phyloP scores from a whole-genome alignment of 2,888 invertebrate species.

The Dusona sp. region DNA sequence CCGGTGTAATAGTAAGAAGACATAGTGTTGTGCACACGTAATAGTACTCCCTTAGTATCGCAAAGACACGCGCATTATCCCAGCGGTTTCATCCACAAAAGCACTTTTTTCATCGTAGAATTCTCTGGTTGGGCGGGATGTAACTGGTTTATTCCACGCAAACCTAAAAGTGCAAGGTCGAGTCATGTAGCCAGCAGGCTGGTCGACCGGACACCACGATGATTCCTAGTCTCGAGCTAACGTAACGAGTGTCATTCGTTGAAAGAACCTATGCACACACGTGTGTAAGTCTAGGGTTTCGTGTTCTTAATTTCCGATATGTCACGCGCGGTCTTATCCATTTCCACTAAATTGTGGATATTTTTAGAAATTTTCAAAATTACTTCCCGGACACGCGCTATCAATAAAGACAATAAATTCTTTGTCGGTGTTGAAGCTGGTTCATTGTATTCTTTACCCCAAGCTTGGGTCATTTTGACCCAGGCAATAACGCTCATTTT shows the following conservation, averaged over 20 bases:
- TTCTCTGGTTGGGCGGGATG: conserved; percentile 28
- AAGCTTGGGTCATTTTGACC: background rate
- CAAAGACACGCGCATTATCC: conserved; percentile 21
- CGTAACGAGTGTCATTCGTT: conserved; percentile 23
- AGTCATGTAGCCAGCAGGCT: background rate
- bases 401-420: background rate
- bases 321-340: background rate
- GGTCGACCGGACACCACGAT: conserved; percentile 33
- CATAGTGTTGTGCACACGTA: background rate
- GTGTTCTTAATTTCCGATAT: background rate
- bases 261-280: background rate
- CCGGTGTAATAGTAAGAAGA: background rate
- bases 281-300: conserved; percentile 46
- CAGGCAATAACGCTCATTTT: too few species aligned
- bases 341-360: background rate
- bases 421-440: background rate
- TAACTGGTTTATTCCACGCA: conserved; percentile 67
- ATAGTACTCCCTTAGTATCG: background rate
- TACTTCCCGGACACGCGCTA: background rate
- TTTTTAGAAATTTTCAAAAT: background rate
- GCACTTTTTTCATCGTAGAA: conserved; percentile 18
- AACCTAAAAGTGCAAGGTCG: conserved; percentile 67
- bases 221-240: conserved; percentile 17
- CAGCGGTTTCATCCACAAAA: conserved; percentile 36
- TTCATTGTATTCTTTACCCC: background rate